Conservation (phyloP, 2,113 vertebrate species). For the Baryphthengus martii region DNA sequence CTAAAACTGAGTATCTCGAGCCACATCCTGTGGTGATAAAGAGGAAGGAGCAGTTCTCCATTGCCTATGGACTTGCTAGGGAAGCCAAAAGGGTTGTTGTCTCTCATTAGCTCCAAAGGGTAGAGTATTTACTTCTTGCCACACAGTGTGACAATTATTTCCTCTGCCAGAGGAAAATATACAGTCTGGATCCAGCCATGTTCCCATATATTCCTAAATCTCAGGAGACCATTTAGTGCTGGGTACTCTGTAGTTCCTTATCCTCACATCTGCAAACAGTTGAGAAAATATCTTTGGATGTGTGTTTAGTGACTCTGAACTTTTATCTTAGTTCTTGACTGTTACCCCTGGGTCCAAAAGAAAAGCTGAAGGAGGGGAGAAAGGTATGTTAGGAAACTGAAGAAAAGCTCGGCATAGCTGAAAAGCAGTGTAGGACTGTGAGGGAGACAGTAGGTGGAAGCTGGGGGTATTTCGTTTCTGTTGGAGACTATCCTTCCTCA, state of each 20-base stretch:
- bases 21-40: neutral
- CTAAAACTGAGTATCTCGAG: neutral
- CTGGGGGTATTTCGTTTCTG: neutral
- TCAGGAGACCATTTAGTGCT: neutral
- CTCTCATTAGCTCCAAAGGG: neutral
- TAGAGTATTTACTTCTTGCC: neutral
- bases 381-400: neutral
- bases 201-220: neutral
- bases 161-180: neutral
- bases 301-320: neutral
- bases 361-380: neutral
- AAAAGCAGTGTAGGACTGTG: neutral
- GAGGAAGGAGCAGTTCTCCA: neutral
- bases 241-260: neutral
- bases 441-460: neutral
- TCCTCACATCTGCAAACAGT: neutral
- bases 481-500: neutral
- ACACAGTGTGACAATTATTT: neutral
- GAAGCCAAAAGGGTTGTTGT: neutral
- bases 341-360: neutral
- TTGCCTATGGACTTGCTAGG: neutral
- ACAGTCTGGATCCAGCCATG: neutral
- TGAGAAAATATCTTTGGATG: neutral
- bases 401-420: neutral
- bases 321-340: neutral